Base-by-base conservation (phyloP, 2,888 invertebrate genomes). In the Drosophila tanythrix region DNA sequence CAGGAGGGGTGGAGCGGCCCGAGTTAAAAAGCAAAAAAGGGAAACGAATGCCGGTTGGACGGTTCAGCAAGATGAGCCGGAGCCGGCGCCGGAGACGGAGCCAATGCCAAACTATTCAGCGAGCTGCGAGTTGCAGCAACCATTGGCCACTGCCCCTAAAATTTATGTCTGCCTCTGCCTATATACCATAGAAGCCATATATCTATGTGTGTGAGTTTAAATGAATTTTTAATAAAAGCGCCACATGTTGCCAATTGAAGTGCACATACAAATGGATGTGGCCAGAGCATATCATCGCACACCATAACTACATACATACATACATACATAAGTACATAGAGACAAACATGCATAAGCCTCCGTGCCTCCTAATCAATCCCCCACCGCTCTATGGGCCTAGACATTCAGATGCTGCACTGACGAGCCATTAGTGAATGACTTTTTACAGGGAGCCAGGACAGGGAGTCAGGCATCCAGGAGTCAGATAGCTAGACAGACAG, bases 191-290 rank as follows among this genome's bases (percentile, higher is more conserved):
- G 15, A 25, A 46, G 25, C 46, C 18, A 33, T 7, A 25, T 21
- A 18, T 27, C 18, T 11, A 72, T 43, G 21, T 10, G 15, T 59
- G 33, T 55, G 61, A 53, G 38, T 58, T 50, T 56, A 89, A 88
- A 88, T 88, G 90, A 89, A 90, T 88, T 88, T 88, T 90, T 88
- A 90, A 90, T 90, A 88, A 88, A 88, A 90, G 89, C 87, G 70
- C 90, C 90, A 88, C 84, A 88, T 88, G 88, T 89, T 88, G 88
- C 87, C 87, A 87, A 87, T 87, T 80, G 76, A 73, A 89, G 78
- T 74, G 83, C 76, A 88, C 77, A 84, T 77, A 81, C 72, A 82
- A 79, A 81, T 81, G 83, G 80, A 74, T 74, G 65, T 57, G 69
- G 60, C 53, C 64, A 70, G 67, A 70, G 69, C 72, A 63, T 69